Conservation (phyloP, 1,140 invertebrate species). For the Brachionus paranguensis region DNA sequence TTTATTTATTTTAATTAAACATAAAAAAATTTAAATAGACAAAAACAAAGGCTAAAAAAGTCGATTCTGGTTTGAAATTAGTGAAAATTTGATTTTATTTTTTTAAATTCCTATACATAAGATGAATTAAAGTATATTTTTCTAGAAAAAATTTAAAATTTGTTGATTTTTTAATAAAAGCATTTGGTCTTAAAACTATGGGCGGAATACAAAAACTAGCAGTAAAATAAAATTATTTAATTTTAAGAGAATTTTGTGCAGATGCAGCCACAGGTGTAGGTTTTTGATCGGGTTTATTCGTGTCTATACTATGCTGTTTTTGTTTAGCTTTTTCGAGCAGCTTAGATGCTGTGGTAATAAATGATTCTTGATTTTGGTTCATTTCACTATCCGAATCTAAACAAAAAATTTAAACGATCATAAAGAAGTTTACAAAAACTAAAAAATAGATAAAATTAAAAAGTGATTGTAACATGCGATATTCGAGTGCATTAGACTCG, state of each 20-base stretch:
- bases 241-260: not conserved
- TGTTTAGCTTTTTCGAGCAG: constrained; percentile 12
- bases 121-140: not conserved
- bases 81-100: not conserved
- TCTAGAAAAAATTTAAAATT: not conserved
- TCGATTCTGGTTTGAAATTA: not conserved
- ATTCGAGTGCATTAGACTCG: not conserved
- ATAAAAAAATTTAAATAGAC: not conserved
- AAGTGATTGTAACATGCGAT: not conserved
- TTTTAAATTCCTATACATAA: not conserved
- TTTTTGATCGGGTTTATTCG: not conserved
- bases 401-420: not conserved
- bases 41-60: not conserved
- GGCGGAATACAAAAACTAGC: constrained; percentile 9
- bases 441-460: not conserved
- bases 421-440: not conserved
- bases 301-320: not conserved
- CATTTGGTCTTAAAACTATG: not conserved
- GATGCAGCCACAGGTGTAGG: not conserved
- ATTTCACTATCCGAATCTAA: not conserved
- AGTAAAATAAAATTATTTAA: not conserved
- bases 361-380: constrained; percentile 31
- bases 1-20: not conserved
- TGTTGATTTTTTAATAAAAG: not conserved
- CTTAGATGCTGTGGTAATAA: constrained; percentile 29